Percentiles rank a stretch among this genome's conserved stretches.
These are phyloP conservation scores for Archivesica marissinica DNA, from an alignment of 1,140 invertebrate species.

Conservation along the genomic window DNA sequence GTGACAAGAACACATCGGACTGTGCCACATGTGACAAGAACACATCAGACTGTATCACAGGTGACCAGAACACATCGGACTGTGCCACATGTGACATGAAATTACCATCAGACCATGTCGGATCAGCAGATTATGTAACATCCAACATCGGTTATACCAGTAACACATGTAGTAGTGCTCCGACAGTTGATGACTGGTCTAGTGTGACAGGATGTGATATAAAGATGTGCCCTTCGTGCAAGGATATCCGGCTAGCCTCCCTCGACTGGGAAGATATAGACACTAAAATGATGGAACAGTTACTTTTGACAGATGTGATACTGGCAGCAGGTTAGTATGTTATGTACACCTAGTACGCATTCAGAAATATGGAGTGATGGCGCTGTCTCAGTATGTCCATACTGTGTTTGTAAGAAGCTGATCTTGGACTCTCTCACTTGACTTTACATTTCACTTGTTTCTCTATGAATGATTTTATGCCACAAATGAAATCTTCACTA, in stretches of 20 bases:
- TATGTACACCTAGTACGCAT: not conserved
- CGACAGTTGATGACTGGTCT: not conserved
- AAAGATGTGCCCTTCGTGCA: not conserved
- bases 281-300: slow-evolving; percentile 53
- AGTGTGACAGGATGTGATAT: not conserved
- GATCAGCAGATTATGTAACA: not conserved
- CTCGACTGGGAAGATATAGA: slow-evolving; percentile 76
- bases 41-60: not conserved
- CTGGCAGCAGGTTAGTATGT: slow-evolving; percentile 77
- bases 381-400: no score
- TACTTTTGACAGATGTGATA: slow-evolving; percentile 73
- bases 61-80: not conserved
- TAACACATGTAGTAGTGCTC: not conserved
- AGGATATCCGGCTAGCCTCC: slow-evolving; percentile 59
- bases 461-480: no score
- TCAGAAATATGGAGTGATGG: not conserved
- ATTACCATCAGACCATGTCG: no score
- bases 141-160: not conserved
- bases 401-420: no score
- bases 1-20: no score
- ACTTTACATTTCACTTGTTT: no score
- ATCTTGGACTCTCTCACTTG: no score
- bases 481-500: no score
- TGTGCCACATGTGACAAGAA: not conserved
- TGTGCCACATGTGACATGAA: not conserved